A percentile compares a stretch with the other conserved stretches of the same genome.
Conservation (phyloP, 2,797 vertebrate genomes). For the Oreortyx pictus region DNA sequence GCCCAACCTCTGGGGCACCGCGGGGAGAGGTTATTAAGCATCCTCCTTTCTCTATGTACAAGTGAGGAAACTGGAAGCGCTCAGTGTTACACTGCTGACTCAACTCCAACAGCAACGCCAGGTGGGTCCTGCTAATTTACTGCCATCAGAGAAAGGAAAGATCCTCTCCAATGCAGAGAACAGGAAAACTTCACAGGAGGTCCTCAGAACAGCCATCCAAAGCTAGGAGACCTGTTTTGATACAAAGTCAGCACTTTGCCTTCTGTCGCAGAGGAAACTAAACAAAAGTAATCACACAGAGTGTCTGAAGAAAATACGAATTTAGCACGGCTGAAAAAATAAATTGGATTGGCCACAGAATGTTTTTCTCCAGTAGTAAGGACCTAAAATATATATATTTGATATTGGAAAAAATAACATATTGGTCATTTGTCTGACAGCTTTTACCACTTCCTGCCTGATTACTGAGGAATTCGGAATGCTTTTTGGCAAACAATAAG, state of each 20-base stretch:
- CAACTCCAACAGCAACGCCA: neutral
- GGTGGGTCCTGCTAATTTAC: neutral
- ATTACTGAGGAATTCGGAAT: conserved; percentile 46
- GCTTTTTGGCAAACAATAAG: conserved; percentile 19
- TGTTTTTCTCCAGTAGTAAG: neutral
- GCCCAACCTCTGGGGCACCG: conserved; percentile 51
- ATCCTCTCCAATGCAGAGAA: neutral
- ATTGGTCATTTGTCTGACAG: neutral
- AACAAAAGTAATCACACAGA: neutral
- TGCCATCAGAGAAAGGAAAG: neutral
- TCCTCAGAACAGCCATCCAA: neutral
- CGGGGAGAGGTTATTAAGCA: conserved; percentile 28
- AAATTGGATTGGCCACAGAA: neutral
- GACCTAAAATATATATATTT: conserved; percentile 11
- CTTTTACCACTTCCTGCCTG: conserved; percentile 57
- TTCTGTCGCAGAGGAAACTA: neutral
- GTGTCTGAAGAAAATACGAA: neutral
- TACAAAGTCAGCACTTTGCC: neutral
- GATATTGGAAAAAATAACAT: conserved; percentile 37
- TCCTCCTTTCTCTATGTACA: conserved; percentile 33
- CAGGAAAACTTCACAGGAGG: neutral
- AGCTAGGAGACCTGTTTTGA: neutral
- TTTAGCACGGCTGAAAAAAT: neutral
- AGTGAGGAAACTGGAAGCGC: conserved; percentile 2
- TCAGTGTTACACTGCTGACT: neutral